Evolutionary conservation across 1,140 invertebrate species (phyloP).

Genomic region (Hesperophylax magnus): DNA sequence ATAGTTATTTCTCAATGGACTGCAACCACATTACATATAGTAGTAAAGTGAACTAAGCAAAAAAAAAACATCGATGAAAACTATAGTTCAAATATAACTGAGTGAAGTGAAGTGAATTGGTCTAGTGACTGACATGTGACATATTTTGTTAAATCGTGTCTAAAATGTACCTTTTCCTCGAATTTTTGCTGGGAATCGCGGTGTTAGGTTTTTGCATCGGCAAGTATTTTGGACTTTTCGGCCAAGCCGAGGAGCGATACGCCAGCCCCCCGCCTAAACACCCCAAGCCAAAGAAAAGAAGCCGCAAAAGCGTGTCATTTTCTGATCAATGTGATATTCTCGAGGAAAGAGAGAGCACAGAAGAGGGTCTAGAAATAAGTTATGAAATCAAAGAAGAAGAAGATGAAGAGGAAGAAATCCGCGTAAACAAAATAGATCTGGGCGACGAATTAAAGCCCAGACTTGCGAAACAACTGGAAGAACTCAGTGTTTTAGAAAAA

Average conservation of each 20-base stretch:
- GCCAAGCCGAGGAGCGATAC: neutral
- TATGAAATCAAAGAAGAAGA: constrained; percentile 23
- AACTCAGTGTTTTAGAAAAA: neutral
- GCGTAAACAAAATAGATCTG: neutral
- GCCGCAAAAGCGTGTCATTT: constrained; percentile 49
- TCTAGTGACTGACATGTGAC: neutral
- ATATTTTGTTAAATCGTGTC: no score
- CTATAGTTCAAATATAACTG: neutral
- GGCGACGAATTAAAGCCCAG: neutral
- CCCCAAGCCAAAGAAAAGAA: constrained; percentile 11
- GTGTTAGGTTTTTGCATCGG: neutral
- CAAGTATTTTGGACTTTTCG: neutral
- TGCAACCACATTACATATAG: neutral
- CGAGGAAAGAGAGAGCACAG: constrained; percentile 20
- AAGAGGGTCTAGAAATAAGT: constrained; percentile 38
- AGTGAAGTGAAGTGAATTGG: neutral
- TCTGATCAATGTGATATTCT: constrained; percentile 32
- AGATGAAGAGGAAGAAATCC: neutral
- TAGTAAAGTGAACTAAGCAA: neutral
- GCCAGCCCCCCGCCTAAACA: neutral
- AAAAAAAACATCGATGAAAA: neutral
- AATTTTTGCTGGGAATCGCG: neutral
- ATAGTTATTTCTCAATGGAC: no score
- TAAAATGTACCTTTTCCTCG: neutral
- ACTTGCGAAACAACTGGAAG: neutral